Evolutionary conservation across 35 echinoderm and acorn worm species (phyloP).

Genomic region (Anneissia japonica): DNA sequence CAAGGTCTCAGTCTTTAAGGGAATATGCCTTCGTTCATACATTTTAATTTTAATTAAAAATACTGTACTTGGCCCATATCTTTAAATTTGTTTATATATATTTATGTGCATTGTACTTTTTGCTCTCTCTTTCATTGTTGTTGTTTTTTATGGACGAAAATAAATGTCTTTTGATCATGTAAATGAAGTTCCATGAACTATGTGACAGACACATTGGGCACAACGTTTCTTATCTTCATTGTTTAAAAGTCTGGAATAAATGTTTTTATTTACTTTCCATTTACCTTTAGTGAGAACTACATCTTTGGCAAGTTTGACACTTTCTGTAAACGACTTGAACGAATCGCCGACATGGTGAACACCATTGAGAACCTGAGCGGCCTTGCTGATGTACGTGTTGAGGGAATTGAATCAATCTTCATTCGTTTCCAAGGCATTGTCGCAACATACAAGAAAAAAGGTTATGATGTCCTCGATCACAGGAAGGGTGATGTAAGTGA

Average conservation of each 20-base stretch:
- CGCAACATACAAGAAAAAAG: conserved; percentile 97
- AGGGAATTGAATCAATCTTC: conserved; percentile 88
- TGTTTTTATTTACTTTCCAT: background rate
- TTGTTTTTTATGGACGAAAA: too few species aligned
- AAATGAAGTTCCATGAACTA: too few species aligned
- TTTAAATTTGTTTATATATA: too few species aligned
- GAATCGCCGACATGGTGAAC: conserved; percentile 92
- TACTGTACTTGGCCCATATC: too few species aligned
- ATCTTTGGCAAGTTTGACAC: conserved; percentile 99
- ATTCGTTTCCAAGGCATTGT: conserved; percentile 90
- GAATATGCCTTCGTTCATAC: too few species aligned
- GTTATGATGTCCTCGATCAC: conserved; percentile 91
- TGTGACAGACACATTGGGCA: too few species aligned
- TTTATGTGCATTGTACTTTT: too few species aligned
- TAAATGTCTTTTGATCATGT: too few species aligned
- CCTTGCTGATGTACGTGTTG: conserved; percentile 78
- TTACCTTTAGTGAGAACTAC: conserved; percentile 86
- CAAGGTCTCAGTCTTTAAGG: too few species aligned
- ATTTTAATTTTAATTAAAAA: too few species aligned
- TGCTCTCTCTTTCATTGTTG: too few species aligned
- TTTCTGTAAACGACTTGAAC: conserved; percentile 87
- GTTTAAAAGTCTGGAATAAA: background rate
- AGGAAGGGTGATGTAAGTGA: conserved; percentile 90
- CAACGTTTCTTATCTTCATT: too few species aligned
- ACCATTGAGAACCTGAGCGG: conserved; percentile 83